Conservation (phyloP, 2,888 invertebrate genomes). For the Schizotus pectinicornis region DNA sequence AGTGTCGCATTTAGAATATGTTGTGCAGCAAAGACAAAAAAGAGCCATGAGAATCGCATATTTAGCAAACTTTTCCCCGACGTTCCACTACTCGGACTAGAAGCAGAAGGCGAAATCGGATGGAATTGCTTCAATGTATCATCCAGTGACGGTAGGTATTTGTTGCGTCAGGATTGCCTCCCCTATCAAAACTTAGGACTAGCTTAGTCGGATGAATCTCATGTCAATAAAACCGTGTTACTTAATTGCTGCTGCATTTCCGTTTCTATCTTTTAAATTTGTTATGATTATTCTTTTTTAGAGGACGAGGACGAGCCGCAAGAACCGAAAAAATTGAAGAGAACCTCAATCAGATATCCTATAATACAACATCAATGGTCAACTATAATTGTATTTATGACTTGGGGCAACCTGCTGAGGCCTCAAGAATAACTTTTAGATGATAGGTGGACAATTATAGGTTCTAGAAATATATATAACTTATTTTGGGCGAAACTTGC, state of each 20-base stretch:
- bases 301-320: slow-evolving; percentile 19
- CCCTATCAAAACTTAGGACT: no score
- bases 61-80: slow-evolving; percentile 45
- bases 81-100: slow-evolving; percentile 45
- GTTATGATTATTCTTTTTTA: no score
- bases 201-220: no score
- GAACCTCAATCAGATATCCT: slow-evolving; percentile 31
- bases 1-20: slow-evolving; percentile 46
- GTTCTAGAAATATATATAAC: no score
- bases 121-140: slow-evolving; percentile 42
- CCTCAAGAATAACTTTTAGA: background rate
- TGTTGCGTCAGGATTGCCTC: no score
- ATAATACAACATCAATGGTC: slow-evolving; percentile 44
- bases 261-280: no score
- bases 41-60: slow-evolving; percentile 39
- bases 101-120: slow-evolving; percentile 51
- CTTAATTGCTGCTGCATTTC: no score
- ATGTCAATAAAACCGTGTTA: no score
- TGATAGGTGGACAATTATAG: background rate
- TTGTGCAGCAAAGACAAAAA: slow-evolving; percentile 44
- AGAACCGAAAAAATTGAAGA: slow-evolving; percentile 33
- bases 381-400: slow-evolving; percentile 46
- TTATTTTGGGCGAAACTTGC: no score
- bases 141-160: slow-evolving; percentile 17
- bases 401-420: slow-evolving; percentile 40